Evolutionary conservation across 1,140 invertebrate species (phyloP).

Genomic region (Drosophila lowei): DNA sequence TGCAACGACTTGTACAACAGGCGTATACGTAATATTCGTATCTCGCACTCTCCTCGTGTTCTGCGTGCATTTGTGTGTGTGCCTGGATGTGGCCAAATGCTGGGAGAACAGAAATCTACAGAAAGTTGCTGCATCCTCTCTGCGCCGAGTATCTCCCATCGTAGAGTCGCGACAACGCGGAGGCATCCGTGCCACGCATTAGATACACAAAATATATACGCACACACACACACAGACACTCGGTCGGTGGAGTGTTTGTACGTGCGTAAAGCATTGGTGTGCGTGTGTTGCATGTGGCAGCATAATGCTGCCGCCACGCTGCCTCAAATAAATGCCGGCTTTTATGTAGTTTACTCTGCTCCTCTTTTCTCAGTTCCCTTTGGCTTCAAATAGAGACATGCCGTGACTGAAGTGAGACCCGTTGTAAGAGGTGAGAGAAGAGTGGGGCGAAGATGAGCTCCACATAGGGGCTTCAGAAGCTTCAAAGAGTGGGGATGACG

Average conservation of each 20-base stretch:
- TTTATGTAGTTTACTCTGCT: slow-evolving; percentile 55
- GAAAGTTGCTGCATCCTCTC: slow-evolving; percentile 22
- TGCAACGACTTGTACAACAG: background rate
- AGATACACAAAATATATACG: slow-evolving; percentile 36
- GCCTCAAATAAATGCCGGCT: slow-evolving; percentile 69
- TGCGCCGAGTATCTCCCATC: slow-evolving; percentile 3
- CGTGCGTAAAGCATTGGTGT: slow-evolving; percentile 17
- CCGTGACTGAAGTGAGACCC: slow-evolving; percentile 48
- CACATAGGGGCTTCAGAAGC: slow-evolving; percentile 1
- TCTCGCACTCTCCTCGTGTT: background rate
- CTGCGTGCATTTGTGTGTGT: slow-evolving; percentile 61
- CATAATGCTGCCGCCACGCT: slow-evolving; percentile 58
- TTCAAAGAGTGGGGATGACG: slow-evolving; percentile 11
- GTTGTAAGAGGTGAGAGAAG: slow-evolving; percentile 27
- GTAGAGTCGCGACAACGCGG: slow-evolving; percentile 25
- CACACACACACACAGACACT: slow-evolving; percentile 15
- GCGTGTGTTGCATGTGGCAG: slow-evolving; percentile 71
- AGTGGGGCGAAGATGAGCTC: slow-evolving; percentile 15
- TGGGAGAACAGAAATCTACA: slow-evolving; percentile 59
- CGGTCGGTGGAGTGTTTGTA: slow-evolving; percentile 18
- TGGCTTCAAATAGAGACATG: slow-evolving; percentile 45
- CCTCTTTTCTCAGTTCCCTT: background rate
- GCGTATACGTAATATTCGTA: slow-evolving; percentile 48
- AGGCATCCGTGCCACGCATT: slow-evolving; percentile 41
- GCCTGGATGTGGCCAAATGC: slow-evolving; percentile 51